Evolutionary conservation across 2,888 invertebrate genomes (phyloP).

Genomic region (Nematopogon swammerdamellus): DNA sequence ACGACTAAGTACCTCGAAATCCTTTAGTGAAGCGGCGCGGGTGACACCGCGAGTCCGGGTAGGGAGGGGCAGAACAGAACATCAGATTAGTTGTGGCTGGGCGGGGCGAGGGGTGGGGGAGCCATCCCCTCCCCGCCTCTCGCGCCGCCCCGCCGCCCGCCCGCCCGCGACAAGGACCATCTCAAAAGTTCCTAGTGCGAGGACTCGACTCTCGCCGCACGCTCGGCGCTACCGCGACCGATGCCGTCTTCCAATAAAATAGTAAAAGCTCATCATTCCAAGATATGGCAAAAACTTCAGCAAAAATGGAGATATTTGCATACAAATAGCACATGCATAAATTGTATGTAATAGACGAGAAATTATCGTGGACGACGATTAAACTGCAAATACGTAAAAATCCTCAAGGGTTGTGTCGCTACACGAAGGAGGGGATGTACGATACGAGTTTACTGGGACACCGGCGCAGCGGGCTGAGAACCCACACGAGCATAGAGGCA

Average conservation of each 20-base stretch:
- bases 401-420: slow-evolving; percentile 20
- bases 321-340: slow-evolving; percentile 46
- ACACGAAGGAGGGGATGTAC: too few relatives aligned
- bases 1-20: slow-evolving; percentile 78
- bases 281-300: slow-evolving; percentile 12
- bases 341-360: slow-evolving; percentile 23
- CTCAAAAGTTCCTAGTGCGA: slow-evolving; percentile 81
- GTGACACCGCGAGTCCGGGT: slow-evolving; percentile 66
- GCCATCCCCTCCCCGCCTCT: slow-evolving; percentile 6
- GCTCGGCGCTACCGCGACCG: slow-evolving; percentile 13
- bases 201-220: slow-evolving; percentile 12
- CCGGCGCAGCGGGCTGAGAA: neutral
- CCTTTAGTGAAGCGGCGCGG: slow-evolving; percentile 68
- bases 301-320: slow-evolving; percentile 21
- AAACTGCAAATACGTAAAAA: slow-evolving; percentile 29
- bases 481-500: neutral
- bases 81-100: slow-evolving; percentile 57
- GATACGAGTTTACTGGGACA: neutral
- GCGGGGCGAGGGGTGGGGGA: slow-evolving; percentile 31
- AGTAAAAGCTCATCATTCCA: neutral
- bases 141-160: neutral
- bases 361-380: slow-evolving; percentile 34
- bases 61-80: slow-evolving; percentile 69
- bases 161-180: slow-evolving; percentile 73
- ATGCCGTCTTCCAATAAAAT: slow-evolving; percentile 7